These are phyloP conservation scores for Botia almorhae DNA, from an alignment of 2,797 vertebrate species.

Conservation along the genomic window DNA sequence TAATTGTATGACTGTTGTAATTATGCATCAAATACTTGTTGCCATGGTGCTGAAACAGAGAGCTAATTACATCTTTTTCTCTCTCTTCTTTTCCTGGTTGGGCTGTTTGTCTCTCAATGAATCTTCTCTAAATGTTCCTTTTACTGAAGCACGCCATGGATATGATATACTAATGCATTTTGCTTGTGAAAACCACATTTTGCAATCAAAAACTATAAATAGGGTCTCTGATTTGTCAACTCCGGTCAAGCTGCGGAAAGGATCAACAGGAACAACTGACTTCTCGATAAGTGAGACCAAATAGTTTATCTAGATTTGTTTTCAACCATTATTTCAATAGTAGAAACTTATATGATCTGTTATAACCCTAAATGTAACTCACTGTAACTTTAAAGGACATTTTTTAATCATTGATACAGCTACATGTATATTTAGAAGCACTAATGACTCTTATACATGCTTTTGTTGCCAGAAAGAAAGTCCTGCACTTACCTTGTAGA, in stretches of 20 bases:
- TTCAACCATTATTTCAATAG: no score
- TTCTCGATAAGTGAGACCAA: no score
- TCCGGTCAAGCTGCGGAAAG: no score
- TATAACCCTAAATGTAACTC: no score
- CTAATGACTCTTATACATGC: not conserved
- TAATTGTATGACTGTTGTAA: conserved; percentile 57
- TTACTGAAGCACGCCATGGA: not conserved
- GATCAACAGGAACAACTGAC: no score
- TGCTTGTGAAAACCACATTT: not conserved
- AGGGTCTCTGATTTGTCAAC: no score
- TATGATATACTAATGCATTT: not conserved
- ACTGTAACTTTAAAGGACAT: no score
- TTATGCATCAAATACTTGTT: conserved; percentile 58
- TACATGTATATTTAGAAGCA: no score
- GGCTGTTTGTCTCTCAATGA: conserved; percentile 3
- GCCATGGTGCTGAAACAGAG: conserved; percentile 59
- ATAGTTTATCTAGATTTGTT: no score
- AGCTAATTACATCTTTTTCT: conserved; percentile 14
- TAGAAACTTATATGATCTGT: no score
- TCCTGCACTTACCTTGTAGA: conserved; percentile 87
- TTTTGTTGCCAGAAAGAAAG: not conserved
- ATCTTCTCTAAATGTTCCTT: not conserved
- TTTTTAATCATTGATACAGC: no score
- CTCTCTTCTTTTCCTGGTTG: not conserved
- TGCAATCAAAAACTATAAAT: not conserved